Conservation (phyloP, 2,113 vertebrate genomes). For the Brachyistius frenatus region DNA sequence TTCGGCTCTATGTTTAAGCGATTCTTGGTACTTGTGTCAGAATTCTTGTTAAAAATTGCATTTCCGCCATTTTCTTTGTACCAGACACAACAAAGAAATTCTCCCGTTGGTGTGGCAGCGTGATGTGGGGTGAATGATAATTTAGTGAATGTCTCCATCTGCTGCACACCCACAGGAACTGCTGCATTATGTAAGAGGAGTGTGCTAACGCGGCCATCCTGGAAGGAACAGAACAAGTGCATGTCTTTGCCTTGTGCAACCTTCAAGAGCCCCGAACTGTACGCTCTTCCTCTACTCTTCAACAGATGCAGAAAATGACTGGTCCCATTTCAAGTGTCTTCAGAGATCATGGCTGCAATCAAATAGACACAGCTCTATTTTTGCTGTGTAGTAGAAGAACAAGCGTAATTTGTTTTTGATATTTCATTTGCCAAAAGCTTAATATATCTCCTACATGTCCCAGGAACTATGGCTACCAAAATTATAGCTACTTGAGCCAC, state of each 20-base stretch:
- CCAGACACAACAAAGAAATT: conserved; percentile 72
- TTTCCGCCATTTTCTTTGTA: conserved; percentile 55
- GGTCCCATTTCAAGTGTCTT: not conserved
- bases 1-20: accelerated
- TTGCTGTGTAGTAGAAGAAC: not conserved
- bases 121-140: conserved; percentile 39
- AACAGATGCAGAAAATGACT: not conserved
- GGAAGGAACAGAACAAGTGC: not conserved
- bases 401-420: not conserved
- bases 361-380: not conserved
- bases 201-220: not conserved
- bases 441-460: not conserved
- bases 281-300: not conserved
- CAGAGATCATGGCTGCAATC: not conserved
- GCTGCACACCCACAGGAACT: conserved; percentile 54
- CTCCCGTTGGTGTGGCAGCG: conserved; percentile 2
- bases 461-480: not conserved
- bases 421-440: not conserved
- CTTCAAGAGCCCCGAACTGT: not conserved
- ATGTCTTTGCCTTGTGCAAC: conserved; percentile 12
- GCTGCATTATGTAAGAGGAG: conserved; percentile 50
- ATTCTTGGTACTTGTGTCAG: not conserved
- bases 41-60: not conserved
- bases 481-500: not conserved
- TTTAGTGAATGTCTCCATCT: conserved; percentile 76